Percentiles rank a stretch among this genome's conserved stretches.
Conservation (phyloP, 2,797 vertebrate species). For the Taeniopygia guttata region DNA sequence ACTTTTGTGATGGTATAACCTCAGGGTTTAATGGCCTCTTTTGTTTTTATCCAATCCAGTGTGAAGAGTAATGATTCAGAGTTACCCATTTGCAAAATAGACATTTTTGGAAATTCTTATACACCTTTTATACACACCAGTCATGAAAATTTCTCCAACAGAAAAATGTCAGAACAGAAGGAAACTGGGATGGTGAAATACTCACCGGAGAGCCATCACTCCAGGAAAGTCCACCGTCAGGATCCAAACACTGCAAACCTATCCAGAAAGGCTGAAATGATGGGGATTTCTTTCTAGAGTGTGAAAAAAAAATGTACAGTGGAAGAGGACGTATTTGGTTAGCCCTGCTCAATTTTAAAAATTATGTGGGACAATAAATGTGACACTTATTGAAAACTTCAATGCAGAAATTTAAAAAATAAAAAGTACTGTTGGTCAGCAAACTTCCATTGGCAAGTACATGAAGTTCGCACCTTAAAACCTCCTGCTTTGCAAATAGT, state of each 20-base stretch:
- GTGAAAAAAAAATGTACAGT: background rate
- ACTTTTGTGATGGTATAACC: background rate
- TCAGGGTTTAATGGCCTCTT: background rate
- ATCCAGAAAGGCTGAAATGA: conserved; percentile 79
- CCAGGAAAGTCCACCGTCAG: conserved; percentile 83
- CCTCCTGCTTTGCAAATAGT: background rate
- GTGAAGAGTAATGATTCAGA: background rate
- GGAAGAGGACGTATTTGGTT: background rate
- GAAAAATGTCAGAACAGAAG: background rate
- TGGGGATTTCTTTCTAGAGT: background rate
- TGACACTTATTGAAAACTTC: background rate
- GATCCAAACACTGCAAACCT: conserved; percentile 78
- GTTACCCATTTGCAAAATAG: background rate
- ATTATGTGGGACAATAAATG: background rate
- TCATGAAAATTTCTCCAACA: background rate
- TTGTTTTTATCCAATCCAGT: background rate
- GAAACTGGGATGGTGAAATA: background rate
- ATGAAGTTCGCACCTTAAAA: background rate
- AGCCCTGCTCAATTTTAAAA: background rate
- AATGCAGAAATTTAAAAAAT: background rate
- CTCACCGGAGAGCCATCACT: conserved; percentile 84
- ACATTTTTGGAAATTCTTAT: background rate
- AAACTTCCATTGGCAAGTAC: background rate
- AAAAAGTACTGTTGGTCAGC: background rate
- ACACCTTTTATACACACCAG: background rate